phyloP scores from a whole-genome alignment of 2,113 vertebrate genomes.

The Thoracochromis brauschi region DNA sequence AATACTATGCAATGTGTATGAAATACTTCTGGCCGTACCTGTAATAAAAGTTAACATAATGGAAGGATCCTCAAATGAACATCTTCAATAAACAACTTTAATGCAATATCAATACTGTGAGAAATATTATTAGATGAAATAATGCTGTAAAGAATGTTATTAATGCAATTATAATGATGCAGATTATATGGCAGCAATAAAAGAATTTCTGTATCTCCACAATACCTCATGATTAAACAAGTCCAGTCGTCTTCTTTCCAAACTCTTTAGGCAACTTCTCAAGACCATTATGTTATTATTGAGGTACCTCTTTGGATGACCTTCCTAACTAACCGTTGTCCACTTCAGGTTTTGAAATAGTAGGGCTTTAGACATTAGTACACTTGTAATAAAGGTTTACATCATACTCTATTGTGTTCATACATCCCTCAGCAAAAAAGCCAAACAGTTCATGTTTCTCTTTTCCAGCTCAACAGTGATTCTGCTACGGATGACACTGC shows the following conservation, averaged over 20 bases:
- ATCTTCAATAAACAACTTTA: too few relatives aligned
- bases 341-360: background rate
- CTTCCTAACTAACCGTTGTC: background rate
- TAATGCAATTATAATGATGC: too few relatives aligned
- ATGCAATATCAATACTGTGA: too few relatives aligned
- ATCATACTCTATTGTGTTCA: background rate
- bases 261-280: background rate
- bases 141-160: too few relatives aligned
- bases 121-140: too few relatives aligned
- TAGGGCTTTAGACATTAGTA: background rate
- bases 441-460: background rate
- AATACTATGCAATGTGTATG: too few relatives aligned
- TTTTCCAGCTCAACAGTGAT: slow-evolving; percentile 82
- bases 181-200: too few relatives aligned
- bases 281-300: background rate
- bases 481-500: slow-evolving; percentile 78
- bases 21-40: too few relatives aligned
- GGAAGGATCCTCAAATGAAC: too few relatives aligned
- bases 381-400: background rate
- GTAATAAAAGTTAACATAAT: too few relatives aligned
- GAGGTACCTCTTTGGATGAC: background rate
- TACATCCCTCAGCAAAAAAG: background rate
- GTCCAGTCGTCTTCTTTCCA: background rate
- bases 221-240: background rate
- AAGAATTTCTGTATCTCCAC: too few relatives aligned